Conservation (phyloP, 2,113 vertebrate genomes). For the Mobula hypostoma region DNA sequence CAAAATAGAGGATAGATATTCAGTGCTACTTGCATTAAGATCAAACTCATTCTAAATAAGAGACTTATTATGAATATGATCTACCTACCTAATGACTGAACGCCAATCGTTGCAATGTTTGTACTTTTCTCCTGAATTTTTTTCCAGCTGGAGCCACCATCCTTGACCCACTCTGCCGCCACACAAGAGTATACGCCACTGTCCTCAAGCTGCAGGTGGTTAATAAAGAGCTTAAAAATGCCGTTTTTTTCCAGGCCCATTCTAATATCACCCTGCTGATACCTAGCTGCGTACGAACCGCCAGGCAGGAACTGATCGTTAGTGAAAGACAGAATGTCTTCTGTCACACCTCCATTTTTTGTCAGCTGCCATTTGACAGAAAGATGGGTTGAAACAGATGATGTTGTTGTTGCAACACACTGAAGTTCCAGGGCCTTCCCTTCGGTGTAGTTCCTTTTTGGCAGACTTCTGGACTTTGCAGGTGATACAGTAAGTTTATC, state of each 20-base stretch:
- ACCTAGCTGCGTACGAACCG: slow-evolving; percentile 59
- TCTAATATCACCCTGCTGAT: slow-evolving; percentile 63
- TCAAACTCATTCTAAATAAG: slow-evolving; percentile 40
- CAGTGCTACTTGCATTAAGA: slow-evolving; percentile 28
- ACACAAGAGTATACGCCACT: slow-evolving; percentile 72
- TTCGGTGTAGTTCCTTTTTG: slow-evolving; percentile 55
- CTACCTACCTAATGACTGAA: slow-evolving; percentile 77
- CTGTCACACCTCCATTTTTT: slow-evolving; percentile 43
- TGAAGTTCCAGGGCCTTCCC: slow-evolving; percentile 72
- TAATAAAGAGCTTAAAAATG: slow-evolving; percentile 62
- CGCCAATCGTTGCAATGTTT: slow-evolving; percentile 62
- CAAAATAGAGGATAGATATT: not conserved
- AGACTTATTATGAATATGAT: slow-evolving; percentile 46
- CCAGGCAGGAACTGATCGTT: slow-evolving; percentile 63
- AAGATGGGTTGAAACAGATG: slow-evolving; percentile 69
- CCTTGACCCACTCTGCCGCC: slow-evolving; percentile 75
- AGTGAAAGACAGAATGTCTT: slow-evolving; percentile 65
- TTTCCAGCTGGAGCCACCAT: slow-evolving; percentile 65
- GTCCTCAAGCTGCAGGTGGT: slow-evolving; percentile 55
- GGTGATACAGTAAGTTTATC: slow-evolving; percentile 68
- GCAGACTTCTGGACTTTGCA: slow-evolving; percentile 41
- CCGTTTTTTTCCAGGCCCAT: slow-evolving; percentile 64
- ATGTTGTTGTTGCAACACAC: slow-evolving; percentile 60
- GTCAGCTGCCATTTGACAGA: slow-evolving; percentile 74
- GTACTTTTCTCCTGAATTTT: slow-evolving; percentile 72